Percentiles rank a stretch among this genome's conserved stretches.
Evolutionary conservation across 2,797 vertebrate species (phyloP).

Genomic region (Taeniopygia guttata): DNA sequence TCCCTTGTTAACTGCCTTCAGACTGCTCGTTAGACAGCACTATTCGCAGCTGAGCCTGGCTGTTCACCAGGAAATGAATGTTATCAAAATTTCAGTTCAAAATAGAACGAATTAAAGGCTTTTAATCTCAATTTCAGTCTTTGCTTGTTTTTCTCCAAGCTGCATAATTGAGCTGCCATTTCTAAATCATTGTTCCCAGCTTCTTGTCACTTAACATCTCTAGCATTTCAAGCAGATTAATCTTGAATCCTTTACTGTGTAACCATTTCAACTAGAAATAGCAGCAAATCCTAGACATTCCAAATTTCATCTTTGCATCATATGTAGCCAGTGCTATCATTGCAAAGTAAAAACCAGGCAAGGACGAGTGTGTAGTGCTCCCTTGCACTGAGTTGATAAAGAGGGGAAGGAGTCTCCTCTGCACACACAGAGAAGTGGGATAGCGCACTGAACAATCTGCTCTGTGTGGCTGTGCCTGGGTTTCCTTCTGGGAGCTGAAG

Average conservation of each 20-base stretch:
- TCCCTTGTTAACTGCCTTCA: background rate
- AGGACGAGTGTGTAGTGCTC: background rate
- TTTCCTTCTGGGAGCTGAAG: background rate
- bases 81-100: constrained; percentile 1
- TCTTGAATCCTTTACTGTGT: constrained; percentile 2
- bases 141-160: constrained; percentile 27
- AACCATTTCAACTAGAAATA: constrained; percentile 36
- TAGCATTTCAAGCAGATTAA: constrained; percentile 25
- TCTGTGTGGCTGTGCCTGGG: background rate
- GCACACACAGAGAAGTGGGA: background rate
- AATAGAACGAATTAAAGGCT: constrained; percentile 28
- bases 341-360: background rate
- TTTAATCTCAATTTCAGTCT: constrained; percentile 47
- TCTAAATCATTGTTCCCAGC: constrained; percentile 33
- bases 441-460: background rate
- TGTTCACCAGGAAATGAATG: background rate
- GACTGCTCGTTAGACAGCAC: background rate
- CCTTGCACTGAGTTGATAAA: background rate
- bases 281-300: background rate
- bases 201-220: constrained; percentile 42
- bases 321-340: background rate
- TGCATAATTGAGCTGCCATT: constrained; percentile 45
- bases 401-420: background rate
- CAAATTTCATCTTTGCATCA: background rate
- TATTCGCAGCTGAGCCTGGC: background rate